phyloP scores from a whole-genome alignment of 2,888 invertebrate species.

The Terebella lapidaria region DNA sequence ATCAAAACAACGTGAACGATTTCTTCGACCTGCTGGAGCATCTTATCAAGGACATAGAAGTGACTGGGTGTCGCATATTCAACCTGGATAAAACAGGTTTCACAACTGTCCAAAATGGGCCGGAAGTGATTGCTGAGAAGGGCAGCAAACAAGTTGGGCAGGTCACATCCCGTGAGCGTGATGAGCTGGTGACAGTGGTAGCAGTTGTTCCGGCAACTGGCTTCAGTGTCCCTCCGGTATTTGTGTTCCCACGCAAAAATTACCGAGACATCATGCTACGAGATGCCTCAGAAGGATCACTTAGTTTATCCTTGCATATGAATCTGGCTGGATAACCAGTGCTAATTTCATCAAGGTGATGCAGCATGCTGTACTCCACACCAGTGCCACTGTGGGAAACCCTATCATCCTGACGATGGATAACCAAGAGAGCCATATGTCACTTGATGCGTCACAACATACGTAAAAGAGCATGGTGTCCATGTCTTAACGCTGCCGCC shows the following conservation, averaged over 20 bases:
- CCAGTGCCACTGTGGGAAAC: slow-evolving; percentile 28
- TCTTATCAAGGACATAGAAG: background rate
- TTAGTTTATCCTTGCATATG: background rate
- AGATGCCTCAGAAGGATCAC: too few species aligned
- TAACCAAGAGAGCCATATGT: slow-evolving; percentile 35
- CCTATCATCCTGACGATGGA: slow-evolving; percentile 32
- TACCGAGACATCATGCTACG: too few species aligned
- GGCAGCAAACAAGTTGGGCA: background rate
- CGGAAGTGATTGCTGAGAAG: background rate
- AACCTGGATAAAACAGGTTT: background rate
- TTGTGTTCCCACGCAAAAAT: too few species aligned
- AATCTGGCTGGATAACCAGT: slow-evolving; percentile 2
- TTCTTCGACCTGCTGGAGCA: background rate
- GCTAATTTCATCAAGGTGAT: background rate
- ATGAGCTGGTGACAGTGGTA: background rate
- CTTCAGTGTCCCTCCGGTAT: too few species aligned
- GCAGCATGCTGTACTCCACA: slow-evolving; percentile 21
- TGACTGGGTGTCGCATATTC: background rate
- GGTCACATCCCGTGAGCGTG: background rate
- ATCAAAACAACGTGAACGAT: background rate
- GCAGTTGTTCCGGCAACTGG: too few species aligned
- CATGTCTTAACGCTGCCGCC: slow-evolving; percentile 48
- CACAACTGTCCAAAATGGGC: background rate
- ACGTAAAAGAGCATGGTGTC: slow-evolving; percentile 44
- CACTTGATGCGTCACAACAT: slow-evolving; percentile 29